phyloP scores from a whole-genome alignment of 2,888 invertebrate genomes.

The Perdita meconis region DNA sequence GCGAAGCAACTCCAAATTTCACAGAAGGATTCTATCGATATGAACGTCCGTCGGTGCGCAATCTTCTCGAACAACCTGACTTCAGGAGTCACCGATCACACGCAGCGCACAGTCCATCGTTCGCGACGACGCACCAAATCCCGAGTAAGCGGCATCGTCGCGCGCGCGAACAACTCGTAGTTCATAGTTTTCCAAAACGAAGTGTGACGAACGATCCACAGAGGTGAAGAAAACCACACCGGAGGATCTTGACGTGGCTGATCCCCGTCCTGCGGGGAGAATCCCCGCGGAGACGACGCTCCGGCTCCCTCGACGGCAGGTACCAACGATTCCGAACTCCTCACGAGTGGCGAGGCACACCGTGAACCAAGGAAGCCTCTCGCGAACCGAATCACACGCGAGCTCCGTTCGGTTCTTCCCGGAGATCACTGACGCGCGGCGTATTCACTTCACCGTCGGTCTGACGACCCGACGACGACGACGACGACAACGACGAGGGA shows the following conservation, averaged over 20 bases:
- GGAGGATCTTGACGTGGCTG: too few species aligned
- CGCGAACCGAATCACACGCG: slow-evolving; percentile 34
- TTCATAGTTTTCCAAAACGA: slow-evolving; percentile 54
- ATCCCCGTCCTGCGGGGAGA: slow-evolving; percentile 33
- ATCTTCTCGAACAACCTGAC: background rate
- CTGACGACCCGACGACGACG: slow-evolving; percentile 73
- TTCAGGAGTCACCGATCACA: slow-evolving; percentile 55
- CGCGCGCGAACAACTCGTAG: slow-evolving; percentile 42
- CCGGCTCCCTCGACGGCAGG: background rate
- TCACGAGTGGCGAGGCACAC: slow-evolving; percentile 9
- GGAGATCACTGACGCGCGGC: slow-evolving; percentile 48
- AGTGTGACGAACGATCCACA: background rate
- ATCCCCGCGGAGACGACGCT: slow-evolving; percentile 21
- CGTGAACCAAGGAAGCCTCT: background rate
- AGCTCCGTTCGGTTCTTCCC: slow-evolving; percentile 18
- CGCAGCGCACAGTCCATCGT: slow-evolving; percentile 68
- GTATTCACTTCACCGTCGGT: slow-evolving; percentile 35
- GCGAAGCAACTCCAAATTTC: too few species aligned
- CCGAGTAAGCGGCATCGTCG: slow-evolving; percentile 58
- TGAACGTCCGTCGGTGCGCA: too few species aligned
- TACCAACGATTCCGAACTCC: background rate
- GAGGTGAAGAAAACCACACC: background rate
- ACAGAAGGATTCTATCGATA: too few species aligned
- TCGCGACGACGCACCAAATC: slow-evolving; percentile 61
- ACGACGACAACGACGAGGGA: slow-evolving; percentile 66